Percentiles rank a stretch among this genome's conserved stretches.
These are phyloP conservation scores for Ctenopoma multispine DNA, from an alignment of 2,797 vertebrate species.

Conservation along the genomic window DNA sequence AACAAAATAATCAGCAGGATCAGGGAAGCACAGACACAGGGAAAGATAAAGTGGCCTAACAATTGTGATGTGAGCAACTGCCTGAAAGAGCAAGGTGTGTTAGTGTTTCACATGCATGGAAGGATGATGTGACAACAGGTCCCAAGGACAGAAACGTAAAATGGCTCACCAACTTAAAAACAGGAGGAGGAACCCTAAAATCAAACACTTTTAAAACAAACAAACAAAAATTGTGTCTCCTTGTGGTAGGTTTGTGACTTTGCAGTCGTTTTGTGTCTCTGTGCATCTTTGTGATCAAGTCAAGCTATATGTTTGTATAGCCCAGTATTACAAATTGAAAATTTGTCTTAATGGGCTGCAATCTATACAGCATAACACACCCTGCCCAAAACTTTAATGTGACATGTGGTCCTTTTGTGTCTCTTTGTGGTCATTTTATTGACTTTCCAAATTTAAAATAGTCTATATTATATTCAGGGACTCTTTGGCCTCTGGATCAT, in stretches of 20 bases:
- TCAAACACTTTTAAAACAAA: too few species aligned
- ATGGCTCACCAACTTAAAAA: too few species aligned
- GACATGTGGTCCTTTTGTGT: background rate
- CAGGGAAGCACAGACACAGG: slow-evolving; percentile 19
- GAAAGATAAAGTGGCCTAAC: background rate
- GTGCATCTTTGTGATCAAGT: background rate
- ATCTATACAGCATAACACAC: too few species aligned
- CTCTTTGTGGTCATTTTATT: background rate
- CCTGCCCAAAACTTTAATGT: background rate
- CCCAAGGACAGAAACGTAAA: background rate
- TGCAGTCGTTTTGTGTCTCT: background rate
- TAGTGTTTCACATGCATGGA: slow-evolving; percentile 26
- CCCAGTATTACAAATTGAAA: background rate
- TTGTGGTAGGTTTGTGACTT: background rate
- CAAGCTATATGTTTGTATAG: background rate
- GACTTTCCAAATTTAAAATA: background rate
- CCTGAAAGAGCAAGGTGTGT: slow-evolving; percentile 9
- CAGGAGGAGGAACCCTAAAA: too few species aligned
- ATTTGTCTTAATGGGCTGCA: too few species aligned
- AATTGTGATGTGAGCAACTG: slow-evolving; percentile 10
- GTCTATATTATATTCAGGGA: background rate
- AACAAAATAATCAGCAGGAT: slow-evolving; percentile 43
- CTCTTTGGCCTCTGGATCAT: background rate
- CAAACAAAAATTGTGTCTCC: background rate
- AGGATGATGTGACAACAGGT: slow-evolving; percentile 5